Conservation (phyloP, 2,797 vertebrate genomes). For the Carcharodon carcharias region DNA sequence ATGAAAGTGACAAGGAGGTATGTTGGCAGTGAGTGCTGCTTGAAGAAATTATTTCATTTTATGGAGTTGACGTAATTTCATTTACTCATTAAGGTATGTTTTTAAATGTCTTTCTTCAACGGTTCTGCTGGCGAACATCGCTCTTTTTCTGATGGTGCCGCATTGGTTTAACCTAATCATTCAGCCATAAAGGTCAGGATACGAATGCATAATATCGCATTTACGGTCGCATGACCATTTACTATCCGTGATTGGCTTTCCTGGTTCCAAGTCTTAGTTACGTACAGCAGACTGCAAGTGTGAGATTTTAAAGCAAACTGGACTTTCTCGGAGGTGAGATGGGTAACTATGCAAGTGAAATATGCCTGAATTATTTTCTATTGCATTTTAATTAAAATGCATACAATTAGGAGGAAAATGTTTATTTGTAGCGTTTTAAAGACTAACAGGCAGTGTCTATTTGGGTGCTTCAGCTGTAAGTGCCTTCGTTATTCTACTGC, state of each 20-base stretch:
- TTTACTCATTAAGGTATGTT: neutral
- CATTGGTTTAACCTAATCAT: neutral
- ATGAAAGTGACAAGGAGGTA: neutral
- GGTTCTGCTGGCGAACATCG: no score
- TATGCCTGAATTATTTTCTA: neutral
- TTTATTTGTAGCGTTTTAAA: no score
- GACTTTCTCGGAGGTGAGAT: neutral
- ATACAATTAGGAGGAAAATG: neutral
- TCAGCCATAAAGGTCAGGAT: neutral
- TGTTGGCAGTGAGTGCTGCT: neutral
- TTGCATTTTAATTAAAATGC: neutral
- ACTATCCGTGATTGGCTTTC: neutral
- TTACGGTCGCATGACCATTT: neutral
- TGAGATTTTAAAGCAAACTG: neutral
- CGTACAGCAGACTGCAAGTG: neutral
- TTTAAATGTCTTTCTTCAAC: neutral
- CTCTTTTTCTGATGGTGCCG: neutral
- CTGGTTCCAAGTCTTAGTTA: neutral
- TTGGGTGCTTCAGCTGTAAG: neutral
- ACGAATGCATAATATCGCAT: neutral
- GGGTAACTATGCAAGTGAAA: neutral
- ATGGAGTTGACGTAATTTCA: no score
- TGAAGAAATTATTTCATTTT: no score
- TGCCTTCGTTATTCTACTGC: neutral
- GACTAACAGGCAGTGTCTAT: neutral